phyloP scores from a whole-genome alignment of 2,797 vertebrate genomes.

The Lagorchestes hirsutus region DNA sequence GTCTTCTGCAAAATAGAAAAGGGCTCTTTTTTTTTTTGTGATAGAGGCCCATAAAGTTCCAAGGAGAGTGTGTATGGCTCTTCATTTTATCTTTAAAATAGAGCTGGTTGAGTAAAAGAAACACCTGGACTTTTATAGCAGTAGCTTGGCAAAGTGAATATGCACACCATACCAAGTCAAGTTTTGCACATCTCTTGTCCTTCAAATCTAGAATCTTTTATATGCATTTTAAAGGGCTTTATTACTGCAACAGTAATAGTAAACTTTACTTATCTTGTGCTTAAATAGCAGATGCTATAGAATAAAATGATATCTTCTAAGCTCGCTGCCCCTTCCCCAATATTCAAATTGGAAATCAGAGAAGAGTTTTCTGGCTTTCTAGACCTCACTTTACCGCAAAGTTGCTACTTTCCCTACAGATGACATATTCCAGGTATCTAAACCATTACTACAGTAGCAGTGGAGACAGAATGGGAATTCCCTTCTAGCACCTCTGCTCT shows the following conservation, averaged over 20 bases:
- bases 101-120: constrained; percentile 65
- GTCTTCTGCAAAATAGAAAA: constrained; percentile 47
- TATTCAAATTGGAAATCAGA: not conserved
- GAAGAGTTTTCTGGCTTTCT: not conserved
- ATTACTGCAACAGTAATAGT: constrained; percentile 44
- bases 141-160: constrained; percentile 75
- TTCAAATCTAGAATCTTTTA: constrained; percentile 65
- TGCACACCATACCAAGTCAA: constrained; percentile 59
- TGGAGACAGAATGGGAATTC: not conserved
- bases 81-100: constrained; percentile 48
- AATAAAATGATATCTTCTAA: not conserved
- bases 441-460: not conserved
- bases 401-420: constrained; percentile 2
- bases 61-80: not conserved
- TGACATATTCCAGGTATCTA: not conserved
- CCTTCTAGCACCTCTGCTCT: not conserved
- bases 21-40: not conserved
- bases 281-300: not conserved
- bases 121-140: constrained; percentile 70
- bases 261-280: constrained; percentile 7
- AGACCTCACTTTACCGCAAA: constrained; percentile 23
- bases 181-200: constrained; percentile 66
- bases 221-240: constrained; percentile 34
- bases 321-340: not conserved
- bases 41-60: not conserved